Percentiles rank a stretch among this genome's conserved stretches.
Conservation (phyloP, 2,797 vertebrate species). For the Spea hammondii region DNA sequence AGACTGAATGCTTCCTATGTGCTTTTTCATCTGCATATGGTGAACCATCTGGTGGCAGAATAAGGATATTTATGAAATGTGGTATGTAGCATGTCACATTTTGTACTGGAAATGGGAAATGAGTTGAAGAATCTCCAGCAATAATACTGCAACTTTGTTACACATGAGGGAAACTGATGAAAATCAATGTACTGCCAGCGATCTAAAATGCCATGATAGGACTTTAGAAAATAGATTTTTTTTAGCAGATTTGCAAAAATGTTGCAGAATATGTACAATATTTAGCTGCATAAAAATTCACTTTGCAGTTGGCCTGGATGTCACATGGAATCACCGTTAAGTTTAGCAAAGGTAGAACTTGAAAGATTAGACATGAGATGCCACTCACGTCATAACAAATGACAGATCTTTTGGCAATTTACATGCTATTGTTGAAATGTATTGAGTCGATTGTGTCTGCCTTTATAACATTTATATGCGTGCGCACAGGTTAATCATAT, state of each 20-base stretch:
- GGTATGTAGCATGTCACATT: slow-evolving; percentile 17
- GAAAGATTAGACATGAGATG: slow-evolving; percentile 43
- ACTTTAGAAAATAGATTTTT: slow-evolving; percentile 18
- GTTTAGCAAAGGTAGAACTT: slow-evolving; percentile 14
- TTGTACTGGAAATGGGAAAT: slow-evolving; percentile 9
- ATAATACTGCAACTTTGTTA: slow-evolving; percentile 18
- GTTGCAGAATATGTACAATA: slow-evolving; percentile 17
- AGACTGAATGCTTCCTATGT: not conserved
- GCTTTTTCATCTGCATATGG: slow-evolving; percentile 1
- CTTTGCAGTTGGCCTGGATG: slow-evolving; percentile 18
- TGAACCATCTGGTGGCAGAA: slow-evolving; percentile 8
- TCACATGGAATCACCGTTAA: slow-evolving; percentile 26
- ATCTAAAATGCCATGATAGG: slow-evolving; percentile 23
- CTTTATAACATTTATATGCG: slow-evolving; percentile 38
- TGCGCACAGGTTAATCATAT: slow-evolving; percentile 26
- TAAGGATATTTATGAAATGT: slow-evolving; percentile 4
- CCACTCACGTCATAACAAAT: slow-evolving; percentile 47
- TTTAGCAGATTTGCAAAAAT: slow-evolving; percentile 15
- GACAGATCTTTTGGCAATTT: slow-evolving; percentile 41
- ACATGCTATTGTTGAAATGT: slow-evolving; percentile 39
- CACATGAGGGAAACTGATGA: slow-evolving; percentile 27
- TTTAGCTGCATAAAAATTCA: slow-evolving; percentile 23
- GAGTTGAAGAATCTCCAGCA: slow-evolving; percentile 12
- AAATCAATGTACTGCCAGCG: slow-evolving; percentile 23
- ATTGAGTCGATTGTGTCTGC: slow-evolving; percentile 43